Conservation (phyloP, 2,888 invertebrate species). For the Stictocephala bisonia region DNA sequence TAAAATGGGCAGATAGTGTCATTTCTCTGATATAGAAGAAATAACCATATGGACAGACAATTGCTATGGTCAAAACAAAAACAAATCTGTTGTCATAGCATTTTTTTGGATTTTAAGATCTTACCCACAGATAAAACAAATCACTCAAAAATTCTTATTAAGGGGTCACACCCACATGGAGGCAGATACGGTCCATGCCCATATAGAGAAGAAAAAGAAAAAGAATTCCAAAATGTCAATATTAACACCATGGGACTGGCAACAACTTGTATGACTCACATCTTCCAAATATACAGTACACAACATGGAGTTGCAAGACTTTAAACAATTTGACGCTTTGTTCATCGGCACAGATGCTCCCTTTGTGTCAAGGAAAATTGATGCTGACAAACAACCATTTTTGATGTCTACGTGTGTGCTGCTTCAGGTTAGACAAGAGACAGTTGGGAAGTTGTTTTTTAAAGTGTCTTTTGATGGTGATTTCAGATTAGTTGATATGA, state of each 20-base stretch:
- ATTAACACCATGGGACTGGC: constrained; percentile 38
- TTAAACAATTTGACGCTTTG: constrained; percentile 26
- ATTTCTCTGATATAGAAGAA: constrained; percentile 37
- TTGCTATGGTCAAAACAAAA: constrained; percentile 33
- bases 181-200: constrained; percentile 47
- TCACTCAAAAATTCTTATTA: constrained; percentile 36
- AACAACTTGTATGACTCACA: constrained; percentile 18
- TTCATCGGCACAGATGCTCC: too few species aligned
- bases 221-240: constrained; percentile 42
- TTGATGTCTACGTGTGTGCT: too few species aligned
- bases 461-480: too few species aligned
- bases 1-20: constrained; percentile 52
- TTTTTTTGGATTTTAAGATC: constrained; percentile 31
- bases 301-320: constrained; percentile 33
- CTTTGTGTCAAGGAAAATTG: too few species aligned
- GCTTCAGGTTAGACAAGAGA: too few species aligned
- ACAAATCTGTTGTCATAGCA: constrained; percentile 8
- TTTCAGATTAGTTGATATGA: too few species aligned
- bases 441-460: too few species aligned
- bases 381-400: too few species aligned
- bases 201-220: constrained; percentile 49
- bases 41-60: constrained; percentile 35
- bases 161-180: constrained; percentile 44
- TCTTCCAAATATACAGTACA: constrained; percentile 22
- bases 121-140: constrained; percentile 32